Conservation (phyloP, 2,797 vertebrate genomes). For the Sebastes iracundus region DNA sequence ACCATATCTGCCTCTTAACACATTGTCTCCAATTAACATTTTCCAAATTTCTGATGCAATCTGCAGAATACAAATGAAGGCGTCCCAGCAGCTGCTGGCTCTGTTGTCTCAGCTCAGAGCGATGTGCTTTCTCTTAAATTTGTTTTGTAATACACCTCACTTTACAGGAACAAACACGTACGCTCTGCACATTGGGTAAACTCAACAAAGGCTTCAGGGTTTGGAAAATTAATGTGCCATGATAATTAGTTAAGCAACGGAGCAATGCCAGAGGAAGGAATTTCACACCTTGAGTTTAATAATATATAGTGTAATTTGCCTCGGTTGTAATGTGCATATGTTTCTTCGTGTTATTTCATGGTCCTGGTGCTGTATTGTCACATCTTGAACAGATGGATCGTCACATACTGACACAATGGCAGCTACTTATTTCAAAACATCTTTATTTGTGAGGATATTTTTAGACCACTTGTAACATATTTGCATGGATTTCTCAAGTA, state of each 20-base stretch:
- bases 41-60: conserved; percentile 78
- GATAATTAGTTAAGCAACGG: conserved; percentile 82
- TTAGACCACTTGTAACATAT: neutral
- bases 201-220: conserved; percentile 71
- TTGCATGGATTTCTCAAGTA: neutral
- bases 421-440: neutral
- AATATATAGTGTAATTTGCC: conserved; percentile 73
- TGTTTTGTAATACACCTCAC: conserved; percentile 68
- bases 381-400: conserved; percentile 42
- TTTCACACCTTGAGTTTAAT: conserved; percentile 81
- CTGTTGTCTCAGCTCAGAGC: conserved; percentile 48
- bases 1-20: conserved; percentile 75
- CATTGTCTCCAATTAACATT: conserved; percentile 76
- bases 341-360: conserved; percentile 62
- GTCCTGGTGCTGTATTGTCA: conserved; percentile 38
- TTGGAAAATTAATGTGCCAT: conserved; percentile 77
- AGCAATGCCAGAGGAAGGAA: conserved; percentile 68
- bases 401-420: conserved; percentile 5
- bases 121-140: conserved; percentile 58
- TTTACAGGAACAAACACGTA: conserved; percentile 61
- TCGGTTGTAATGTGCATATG: conserved; percentile 61
- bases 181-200: conserved; percentile 68
- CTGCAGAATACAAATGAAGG: conserved; percentile 78
- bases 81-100: conserved; percentile 60
- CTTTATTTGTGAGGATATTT: conserved; percentile 12